phyloP scores from a whole-genome alignment of 2,888 invertebrate species.

The Dendrolimus pini region DNA sequence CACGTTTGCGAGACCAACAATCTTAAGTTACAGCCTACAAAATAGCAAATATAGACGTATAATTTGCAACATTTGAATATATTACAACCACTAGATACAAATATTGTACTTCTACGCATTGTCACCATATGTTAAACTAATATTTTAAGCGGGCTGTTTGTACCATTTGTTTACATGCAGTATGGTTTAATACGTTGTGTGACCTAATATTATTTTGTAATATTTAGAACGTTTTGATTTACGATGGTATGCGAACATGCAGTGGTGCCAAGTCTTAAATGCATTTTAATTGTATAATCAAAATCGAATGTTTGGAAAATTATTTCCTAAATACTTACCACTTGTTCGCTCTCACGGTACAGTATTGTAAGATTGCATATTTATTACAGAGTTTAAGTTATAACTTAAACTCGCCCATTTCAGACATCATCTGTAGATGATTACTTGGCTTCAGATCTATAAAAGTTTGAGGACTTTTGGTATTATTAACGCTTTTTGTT shows the following conservation, averaged over 20 bases:
- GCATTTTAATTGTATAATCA: conserved; percentile 9
- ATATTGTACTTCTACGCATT: background rate
- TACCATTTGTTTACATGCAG: background rate
- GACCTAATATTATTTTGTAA: conserved; percentile 6
- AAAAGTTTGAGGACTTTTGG: too few species aligned
- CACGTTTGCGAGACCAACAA: conserved; percentile 38
- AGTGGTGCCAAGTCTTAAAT: conserved; percentile 28
- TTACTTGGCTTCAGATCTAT: too few species aligned
- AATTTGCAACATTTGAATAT: background rate
- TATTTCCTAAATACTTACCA: background rate
- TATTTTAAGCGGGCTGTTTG: background rate
- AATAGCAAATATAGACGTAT: background rate
- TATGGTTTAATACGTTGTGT: background rate
- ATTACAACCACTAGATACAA: background rate
- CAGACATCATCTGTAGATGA: too few species aligned
- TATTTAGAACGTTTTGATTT: conserved; percentile 12
- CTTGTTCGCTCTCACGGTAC: too few species aligned
- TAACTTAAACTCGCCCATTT: too few species aligned
- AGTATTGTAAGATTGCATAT: too few species aligned
- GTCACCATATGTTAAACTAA: background rate
- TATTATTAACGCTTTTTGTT: too few species aligned
- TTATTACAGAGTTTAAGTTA: too few species aligned
- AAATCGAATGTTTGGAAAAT: background rate
- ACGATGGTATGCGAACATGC: conserved; percentile 18
- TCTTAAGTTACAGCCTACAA: background rate